Evolutionary conservation across 2,797 vertebrate genomes (phyloP), one percentile per base, ranked within the genome.

Genomic region (Hephaestus fuliginosus): DNA sequence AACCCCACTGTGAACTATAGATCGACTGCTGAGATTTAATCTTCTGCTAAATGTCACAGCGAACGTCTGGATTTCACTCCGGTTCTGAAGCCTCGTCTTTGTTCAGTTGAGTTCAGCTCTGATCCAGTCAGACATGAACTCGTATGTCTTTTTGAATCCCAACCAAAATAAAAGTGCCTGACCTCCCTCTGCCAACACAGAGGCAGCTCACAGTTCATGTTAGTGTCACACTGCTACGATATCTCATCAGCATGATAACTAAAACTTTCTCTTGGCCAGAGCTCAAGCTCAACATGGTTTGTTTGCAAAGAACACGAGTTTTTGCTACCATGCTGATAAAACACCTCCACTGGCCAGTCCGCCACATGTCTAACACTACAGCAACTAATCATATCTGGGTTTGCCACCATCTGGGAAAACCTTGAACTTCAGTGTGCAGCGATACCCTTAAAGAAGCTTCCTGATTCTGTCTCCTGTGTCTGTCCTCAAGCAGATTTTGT

Each of bases 211-310:
- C 30, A 74, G 78, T 87, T 86, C 56, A 78, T 12, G 52, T 64
- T 60, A 70, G 20, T 33, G 74, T 80, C 61, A 11, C 51, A 20
- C 57, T 43, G 55, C 44, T 67, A 49, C 17, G 66, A 55, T 52
- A n/a, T 65, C 75, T 78, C 82, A 86, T 74, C 86, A 85, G 85
- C 70, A 10, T 14, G 83, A 85, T 78, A 86, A 69, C 18, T 70
- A 74, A 85, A 86, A 81, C 82, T 76, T 76, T 85, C 68, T 75
- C 57, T 80, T 90, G 91, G 87, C 75, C 33, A 12, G 36, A 33
- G 2, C 67, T 84, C 90, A 88, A 87, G n/a, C 64, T 78, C 64
- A 89, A 86, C 90, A 88, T 0, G 4, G 70, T 53, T 62, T 85
- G 79, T 81, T 87, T 80, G 74, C 70, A 85, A 52, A 84, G 78